phyloP scores from a whole-genome alignment of 2,888 invertebrate genomes.

The Melanchra persicariae region DNA sequence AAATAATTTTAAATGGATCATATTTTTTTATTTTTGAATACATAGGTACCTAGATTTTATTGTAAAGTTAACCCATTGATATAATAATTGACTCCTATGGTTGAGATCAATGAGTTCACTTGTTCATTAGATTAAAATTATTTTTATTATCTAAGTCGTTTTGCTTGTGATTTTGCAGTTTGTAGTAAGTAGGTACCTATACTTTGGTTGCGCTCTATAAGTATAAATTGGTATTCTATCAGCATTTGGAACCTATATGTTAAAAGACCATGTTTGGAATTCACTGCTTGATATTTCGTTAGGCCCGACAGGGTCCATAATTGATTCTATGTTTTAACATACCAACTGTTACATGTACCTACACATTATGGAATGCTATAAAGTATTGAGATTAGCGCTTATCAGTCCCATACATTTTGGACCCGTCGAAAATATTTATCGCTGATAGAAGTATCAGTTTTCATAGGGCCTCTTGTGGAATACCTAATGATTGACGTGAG shows the following conservation, averaged over 20 bases:
- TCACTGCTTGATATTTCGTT: not conserved
- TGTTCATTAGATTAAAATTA: constrained; percentile 4
- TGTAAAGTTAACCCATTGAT: constrained; percentile 1
- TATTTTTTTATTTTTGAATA: constrained; percentile 28
- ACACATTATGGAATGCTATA: too few relatives aligned
- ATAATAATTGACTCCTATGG: not conserved
- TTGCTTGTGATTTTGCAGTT: constrained; percentile 29
- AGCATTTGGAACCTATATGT: not conserved
- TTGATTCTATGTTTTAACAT: too few relatives aligned
- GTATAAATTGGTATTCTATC: not conserved
- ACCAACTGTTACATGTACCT: too few relatives aligned
- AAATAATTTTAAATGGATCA: constrained; percentile 50
- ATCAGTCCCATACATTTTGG: not conserved
- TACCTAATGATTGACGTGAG: constrained; percentile 14
- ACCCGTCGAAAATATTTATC: too few relatives aligned
- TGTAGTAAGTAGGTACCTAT: too few relatives aligned
- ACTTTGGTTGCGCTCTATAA: not conserved
- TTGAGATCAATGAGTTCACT: constrained; percentile 15
- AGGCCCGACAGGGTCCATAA: too few relatives aligned
- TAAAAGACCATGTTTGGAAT: not conserved
- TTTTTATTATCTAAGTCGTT: constrained; percentile 4
- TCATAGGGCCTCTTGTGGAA: not conserved
- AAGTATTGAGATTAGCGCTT: too few relatives aligned
- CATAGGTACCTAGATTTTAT: not conserved
- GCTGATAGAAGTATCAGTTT: not conserved